Conservation (phyloP, 2,888 invertebrate species). For the Thymelicus sylvestris region DNA sequence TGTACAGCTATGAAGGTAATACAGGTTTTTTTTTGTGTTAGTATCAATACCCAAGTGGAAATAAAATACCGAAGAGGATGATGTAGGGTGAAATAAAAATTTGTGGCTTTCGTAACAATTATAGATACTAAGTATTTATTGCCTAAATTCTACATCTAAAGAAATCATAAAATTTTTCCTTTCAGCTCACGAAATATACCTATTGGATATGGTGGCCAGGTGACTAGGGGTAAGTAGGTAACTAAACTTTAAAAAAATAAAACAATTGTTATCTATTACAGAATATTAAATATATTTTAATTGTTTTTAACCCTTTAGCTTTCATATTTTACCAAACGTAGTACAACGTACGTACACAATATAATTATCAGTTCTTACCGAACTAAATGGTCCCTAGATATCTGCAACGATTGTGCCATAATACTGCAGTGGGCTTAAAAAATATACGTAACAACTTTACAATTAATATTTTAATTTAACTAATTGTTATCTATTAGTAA, state of each 20-base stretch:
- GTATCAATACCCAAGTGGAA: no score
- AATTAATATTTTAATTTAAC: background rate
- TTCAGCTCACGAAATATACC: no score
- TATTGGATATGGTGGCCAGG: no score
- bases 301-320: constrained; percentile 16
- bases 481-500: background rate
- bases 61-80: no score
- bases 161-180: no score
- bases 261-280: background rate
- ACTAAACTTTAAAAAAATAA: background rate
- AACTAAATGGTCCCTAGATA: constrained; percentile 23
- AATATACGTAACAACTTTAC: constrained; percentile 6
- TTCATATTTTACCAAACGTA: constrained; percentile 18
- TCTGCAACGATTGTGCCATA: constrained; percentile 7
- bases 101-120: no score
- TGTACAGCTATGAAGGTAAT: no score
- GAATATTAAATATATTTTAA: constrained; percentile 6
- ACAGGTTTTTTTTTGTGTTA: no score
- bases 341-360: constrained; percentile 9
- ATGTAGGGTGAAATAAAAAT: no score
- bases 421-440: constrained; percentile 19
- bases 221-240: no score
- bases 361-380: background rate
- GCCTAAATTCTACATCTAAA: no score
- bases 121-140: no score